These are phyloP conservation scores for Girardia tigrina DNA, from an alignment of 2,888 invertebrate species.

Conservation along the genomic window DNA sequence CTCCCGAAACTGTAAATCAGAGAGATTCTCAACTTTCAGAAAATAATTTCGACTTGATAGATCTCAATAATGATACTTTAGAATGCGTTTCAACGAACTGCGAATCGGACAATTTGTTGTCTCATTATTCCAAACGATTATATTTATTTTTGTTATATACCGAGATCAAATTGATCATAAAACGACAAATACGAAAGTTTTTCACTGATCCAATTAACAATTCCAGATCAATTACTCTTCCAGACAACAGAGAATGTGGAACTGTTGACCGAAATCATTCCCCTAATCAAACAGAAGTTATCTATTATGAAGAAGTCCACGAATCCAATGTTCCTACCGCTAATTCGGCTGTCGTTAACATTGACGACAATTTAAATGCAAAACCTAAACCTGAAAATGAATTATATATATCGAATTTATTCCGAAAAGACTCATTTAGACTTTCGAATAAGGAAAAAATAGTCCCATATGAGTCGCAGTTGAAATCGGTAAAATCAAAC, in stretches of 20 bases:
- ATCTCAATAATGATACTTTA: neutral
- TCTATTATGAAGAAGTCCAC: neutral
- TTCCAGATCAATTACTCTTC: neutral
- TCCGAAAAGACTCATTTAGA: too few species aligned
- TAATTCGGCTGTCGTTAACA: too few species aligned
- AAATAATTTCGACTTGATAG: neutral
- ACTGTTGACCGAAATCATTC: too few species aligned
- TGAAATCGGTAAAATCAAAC: neutral
- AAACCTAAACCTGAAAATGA: too few species aligned
- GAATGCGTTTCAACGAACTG: neutral
- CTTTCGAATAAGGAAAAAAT: too few species aligned
- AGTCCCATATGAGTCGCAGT: too few species aligned
- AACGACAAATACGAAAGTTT: neutral
- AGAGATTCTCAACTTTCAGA: too few species aligned
- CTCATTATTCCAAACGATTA: neutral
- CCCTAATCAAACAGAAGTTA: neutral
- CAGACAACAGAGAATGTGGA: neutral
- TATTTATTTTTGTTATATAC: neutral
- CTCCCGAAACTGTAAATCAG: neutral
- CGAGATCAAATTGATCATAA: neutral
- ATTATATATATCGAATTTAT: too few species aligned
- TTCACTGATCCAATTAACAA: too few species aligned
- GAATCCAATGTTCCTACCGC: too few species aligned
- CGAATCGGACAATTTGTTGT: neutral
- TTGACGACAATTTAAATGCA: too few species aligned